Percentiles rank a stretch among this genome's conserved stretches.
phyloP scores from a whole-genome alignment of 2,888 invertebrate genomes.

The Rotaria sp. region DNA sequence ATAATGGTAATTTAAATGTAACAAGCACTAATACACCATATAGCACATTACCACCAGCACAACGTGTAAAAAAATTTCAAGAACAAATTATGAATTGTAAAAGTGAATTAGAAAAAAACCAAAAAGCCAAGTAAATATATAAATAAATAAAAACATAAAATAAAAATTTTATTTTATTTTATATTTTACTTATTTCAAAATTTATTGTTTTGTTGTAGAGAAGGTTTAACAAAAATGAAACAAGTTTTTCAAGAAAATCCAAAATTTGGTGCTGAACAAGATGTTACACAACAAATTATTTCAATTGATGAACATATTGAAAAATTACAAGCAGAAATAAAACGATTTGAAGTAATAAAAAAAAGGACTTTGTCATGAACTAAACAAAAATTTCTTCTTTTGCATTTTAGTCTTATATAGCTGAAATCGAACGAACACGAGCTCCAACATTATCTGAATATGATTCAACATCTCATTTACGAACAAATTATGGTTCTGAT shows the following conservation, averaged over 20 bases:
- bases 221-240: conserved; percentile 34
- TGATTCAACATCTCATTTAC: not conserved
- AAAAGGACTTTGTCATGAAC: too few relatives aligned
- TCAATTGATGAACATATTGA: conserved; percentile 32
- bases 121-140: not conserved
- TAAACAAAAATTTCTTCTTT: too few relatives aligned
- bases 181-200: too few relatives aligned
- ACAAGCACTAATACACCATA: not conserved
- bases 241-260: conserved; percentile 33
- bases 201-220: not conserved
- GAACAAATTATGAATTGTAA: not conserved
- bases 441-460: not conserved
- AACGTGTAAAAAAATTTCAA: conserved; percentile 22
- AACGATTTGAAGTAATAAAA: not conserved
- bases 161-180: not conserved
- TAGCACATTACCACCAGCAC: conserved; percentile 23
- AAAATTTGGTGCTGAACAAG: conserved; percentile 36
- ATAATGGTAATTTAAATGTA: not conserved
- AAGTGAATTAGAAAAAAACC: not conserved
- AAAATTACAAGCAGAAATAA: conserved; percentile 26
- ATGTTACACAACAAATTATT: conserved; percentile 27
- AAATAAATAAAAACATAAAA: not conserved
- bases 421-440: not conserved
- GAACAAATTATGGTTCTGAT: conserved; percentile 17
- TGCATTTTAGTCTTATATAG: not conserved